Evolutionary conservation across 1,140 invertebrate genomes (phyloP).

Genomic region (Pinna nobilis): DNA sequence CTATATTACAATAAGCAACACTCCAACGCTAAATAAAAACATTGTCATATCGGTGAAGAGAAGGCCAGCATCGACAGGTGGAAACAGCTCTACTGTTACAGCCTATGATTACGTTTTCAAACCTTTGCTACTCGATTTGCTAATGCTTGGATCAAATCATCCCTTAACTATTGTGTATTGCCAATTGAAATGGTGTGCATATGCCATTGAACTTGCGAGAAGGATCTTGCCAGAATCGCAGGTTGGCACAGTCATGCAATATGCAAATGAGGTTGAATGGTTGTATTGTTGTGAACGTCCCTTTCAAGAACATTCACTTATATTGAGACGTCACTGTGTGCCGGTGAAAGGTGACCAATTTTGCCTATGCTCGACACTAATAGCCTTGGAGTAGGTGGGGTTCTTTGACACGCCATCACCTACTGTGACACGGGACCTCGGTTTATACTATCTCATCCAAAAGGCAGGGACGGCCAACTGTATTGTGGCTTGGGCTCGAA

Average conservation of each 20-base stretch:
- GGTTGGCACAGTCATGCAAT: not conserved
- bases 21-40: not conserved
- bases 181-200: not conserved
- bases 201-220: not conserved
- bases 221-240: not conserved
- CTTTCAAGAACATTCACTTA: not conserved
- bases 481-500: no score
- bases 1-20: not conserved
- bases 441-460: no score
- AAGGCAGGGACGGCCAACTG: no score
- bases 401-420: no score
- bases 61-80: not conserved
- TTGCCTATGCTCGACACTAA: no score
- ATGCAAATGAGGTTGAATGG: not conserved
- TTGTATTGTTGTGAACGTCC: not conserved
- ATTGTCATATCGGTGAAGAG: not conserved
- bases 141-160: not conserved
- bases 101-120: not conserved
- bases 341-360: no score
- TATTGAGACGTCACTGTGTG: no score
- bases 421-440: no score
- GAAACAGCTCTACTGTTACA: not conserved
- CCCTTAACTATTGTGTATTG: not conserved
- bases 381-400: no score
- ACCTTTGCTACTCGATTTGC: not conserved